Percentiles rank a stretch among this genome's conserved stretches.
Conservation (phyloP, 2,888 invertebrate species). For the Bhutanitis thaidina region DNA sequence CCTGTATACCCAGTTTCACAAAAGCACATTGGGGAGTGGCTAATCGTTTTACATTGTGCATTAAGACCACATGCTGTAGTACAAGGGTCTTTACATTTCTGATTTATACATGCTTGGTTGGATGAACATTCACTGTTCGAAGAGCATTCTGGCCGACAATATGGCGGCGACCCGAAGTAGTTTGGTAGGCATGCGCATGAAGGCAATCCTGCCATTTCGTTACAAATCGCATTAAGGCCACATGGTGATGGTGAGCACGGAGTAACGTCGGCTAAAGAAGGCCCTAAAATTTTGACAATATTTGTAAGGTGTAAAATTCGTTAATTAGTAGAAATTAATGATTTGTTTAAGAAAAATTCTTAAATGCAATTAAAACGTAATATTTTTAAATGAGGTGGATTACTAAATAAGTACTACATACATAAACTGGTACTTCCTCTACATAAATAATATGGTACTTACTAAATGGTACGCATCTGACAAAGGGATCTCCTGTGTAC, state of each 20-base stretch:
- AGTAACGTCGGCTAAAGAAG: conserved; percentile 71
- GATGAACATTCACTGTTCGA: conserved; percentile 85
- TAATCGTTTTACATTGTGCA: conserved; percentile 85
- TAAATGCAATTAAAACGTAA: too few relatives aligned
- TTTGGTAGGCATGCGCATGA: conserved; percentile 84
- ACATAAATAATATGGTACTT: conserved; percentile 37
- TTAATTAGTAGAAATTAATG: too few relatives aligned
- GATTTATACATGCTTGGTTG: conserved; percentile 82
- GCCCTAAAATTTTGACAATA: conserved; percentile 44
- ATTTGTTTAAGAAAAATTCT: too few relatives aligned
- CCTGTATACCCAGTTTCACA: conserved; percentile 84
- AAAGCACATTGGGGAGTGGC: conserved; percentile 87
- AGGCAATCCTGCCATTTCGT: conserved; percentile 77
- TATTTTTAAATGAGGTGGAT: too few relatives aligned
- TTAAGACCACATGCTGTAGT: conserved; percentile 84
- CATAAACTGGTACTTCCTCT: too few relatives aligned
- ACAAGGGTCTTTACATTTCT: conserved; percentile 84
- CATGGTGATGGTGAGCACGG: conserved; percentile 86
- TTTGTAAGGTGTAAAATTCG: not conserved
- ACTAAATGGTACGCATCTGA: conserved; percentile 80
- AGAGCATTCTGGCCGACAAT: conserved; percentile 87
- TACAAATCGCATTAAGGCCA: conserved; percentile 82
- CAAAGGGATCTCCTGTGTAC: conserved; percentile 87
- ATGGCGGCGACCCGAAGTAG: conserved; percentile 87
- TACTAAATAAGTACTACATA: too few relatives aligned